These are phyloP conservation scores for Macropodus opercularis DNA, from an alignment of 2,797 vertebrate genomes.

Conservation along the genomic window DNA sequence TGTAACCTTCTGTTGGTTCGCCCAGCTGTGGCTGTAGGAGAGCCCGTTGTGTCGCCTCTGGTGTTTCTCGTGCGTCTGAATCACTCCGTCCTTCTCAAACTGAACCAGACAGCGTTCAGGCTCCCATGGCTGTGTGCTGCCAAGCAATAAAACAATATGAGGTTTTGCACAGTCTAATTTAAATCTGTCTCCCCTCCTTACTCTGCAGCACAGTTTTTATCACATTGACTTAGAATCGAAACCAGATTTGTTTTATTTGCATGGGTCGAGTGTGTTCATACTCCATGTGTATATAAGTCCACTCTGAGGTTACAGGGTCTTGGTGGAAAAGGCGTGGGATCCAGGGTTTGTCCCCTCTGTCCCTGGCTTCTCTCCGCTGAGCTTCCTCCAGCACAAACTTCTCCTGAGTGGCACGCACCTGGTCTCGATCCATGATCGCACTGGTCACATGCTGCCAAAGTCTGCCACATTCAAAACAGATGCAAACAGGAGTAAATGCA, in stretches of 20 bases:
- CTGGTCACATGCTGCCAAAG: constrained; percentile 94
- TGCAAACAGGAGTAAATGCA: background rate
- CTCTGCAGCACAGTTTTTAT: background rate
- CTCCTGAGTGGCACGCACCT: constrained; percentile 91
- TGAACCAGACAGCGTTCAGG: constrained; percentile 86
- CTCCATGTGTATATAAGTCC: constrained; percentile 91
- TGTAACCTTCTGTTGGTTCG: constrained; percentile 83
- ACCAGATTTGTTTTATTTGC: background rate
- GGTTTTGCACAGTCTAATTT: background rate
- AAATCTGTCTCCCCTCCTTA: background rate
- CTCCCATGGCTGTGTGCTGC: constrained; percentile 90
- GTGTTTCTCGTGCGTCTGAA: constrained; percentile 87
- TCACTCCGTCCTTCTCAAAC: constrained; percentile 91
- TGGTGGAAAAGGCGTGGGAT: constrained; percentile 85
- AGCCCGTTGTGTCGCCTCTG: constrained; percentile 74
- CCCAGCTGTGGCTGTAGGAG: constrained; percentile 83
- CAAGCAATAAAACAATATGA: background rate
- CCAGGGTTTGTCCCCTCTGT: constrained; percentile 87
- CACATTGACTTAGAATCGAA: background rate
- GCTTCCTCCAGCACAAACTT: constrained; percentile 93
- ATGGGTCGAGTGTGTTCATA: constrained; percentile 69
- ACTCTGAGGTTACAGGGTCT: constrained; percentile 83
- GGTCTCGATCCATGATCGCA: constrained; percentile 91
- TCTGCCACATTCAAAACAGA: constrained; percentile 65
- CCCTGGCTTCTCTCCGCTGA: constrained; percentile 84